These are phyloP conservation scores for Aleiodes leptofemur DNA, from an alignment of 2,888 invertebrate species.

Conservation along the genomic window DNA sequence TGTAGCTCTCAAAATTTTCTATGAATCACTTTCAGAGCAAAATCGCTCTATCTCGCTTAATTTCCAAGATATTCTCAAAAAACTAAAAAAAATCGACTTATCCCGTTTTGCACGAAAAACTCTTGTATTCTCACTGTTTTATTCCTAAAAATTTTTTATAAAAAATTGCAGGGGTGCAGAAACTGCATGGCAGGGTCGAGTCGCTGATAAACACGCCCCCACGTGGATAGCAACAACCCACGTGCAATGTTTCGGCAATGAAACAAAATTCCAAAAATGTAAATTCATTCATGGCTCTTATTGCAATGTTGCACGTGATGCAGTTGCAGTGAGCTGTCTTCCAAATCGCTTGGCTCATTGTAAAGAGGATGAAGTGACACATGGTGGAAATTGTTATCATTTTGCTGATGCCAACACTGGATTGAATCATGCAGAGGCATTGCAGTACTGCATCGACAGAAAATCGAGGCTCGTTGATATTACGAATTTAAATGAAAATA, in stretches of 20 bases:
- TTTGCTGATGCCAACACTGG: constrained; percentile 71
- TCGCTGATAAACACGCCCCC: constrained; percentile 62
- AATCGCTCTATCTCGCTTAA: no score
- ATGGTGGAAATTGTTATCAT: constrained; percentile 77
- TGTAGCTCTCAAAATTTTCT: no score
- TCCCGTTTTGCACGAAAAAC: no score
- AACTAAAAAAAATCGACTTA: no score
- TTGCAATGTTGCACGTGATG: constrained; percentile 71
- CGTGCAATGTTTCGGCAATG: constrained; percentile 73
- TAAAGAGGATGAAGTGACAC: constrained; percentile 75
- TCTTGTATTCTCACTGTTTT: background rate
- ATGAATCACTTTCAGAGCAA: no score
- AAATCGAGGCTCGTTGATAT: constrained; percentile 76
- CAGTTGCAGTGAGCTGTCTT: constrained; percentile 74
- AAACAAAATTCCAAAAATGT: constrained; percentile 73
- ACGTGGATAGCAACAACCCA: constrained; percentile 71
- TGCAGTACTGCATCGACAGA: constrained; percentile 72
- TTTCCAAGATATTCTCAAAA: no score
- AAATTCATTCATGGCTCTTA: constrained; percentile 67
- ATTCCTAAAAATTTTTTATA: background rate
- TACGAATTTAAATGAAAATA: constrained; percentile 76
- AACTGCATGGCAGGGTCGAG: constrained; percentile 75
- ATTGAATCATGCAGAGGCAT: constrained; percentile 74
- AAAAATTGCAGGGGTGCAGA: constrained; percentile 75
- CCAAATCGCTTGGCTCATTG: constrained; percentile 74